These are phyloP conservation scores for Aythya baeri DNA, from an alignment of 2,113 vertebrate genomes.

Conservation along the genomic window DNA sequence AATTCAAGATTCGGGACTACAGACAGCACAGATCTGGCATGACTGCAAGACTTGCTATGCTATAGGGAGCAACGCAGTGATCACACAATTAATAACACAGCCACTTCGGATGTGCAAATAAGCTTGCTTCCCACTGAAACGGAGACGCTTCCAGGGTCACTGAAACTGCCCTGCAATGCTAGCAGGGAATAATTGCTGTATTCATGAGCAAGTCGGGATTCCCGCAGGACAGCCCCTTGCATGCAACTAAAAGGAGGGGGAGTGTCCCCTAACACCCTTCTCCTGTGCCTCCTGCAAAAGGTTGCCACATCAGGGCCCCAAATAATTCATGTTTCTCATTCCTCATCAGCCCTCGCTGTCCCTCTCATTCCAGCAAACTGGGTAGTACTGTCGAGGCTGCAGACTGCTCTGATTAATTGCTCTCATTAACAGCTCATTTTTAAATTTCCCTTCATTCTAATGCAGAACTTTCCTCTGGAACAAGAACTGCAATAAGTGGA, in stretches of 20 bases:
- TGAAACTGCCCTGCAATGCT: not conserved
- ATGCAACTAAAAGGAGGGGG: not conserved
- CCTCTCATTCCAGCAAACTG: not conserved
- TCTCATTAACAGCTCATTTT: constrained; percentile 50
- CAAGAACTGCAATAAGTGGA: not conserved
- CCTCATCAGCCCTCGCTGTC: not conserved
- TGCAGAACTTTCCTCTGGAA: constrained; percentile 23
- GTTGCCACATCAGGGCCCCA: not conserved
- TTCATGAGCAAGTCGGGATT: not conserved
- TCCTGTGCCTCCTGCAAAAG: not conserved
- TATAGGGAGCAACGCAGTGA: not conserved
- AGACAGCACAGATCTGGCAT: not conserved
- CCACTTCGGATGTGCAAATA: not conserved
- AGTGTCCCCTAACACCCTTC: not conserved
- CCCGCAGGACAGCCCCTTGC: not conserved
- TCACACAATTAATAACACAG: not conserved
- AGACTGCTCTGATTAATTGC: constrained; percentile 48
- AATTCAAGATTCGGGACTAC: not conserved
- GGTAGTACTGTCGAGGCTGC: not conserved
- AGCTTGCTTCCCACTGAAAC: not conserved
- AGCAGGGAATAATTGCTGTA: not conserved
- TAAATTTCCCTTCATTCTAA: constrained; percentile 34
- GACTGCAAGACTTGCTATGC: not conserved
- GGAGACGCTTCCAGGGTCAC: not conserved
- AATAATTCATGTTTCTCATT: constrained; percentile 20